A percentile compares a stretch with the other conserved stretches of the same genome.
Conservation (phyloP, 2,113 vertebrate genomes). For the Morphnarchus princeps region DNA sequence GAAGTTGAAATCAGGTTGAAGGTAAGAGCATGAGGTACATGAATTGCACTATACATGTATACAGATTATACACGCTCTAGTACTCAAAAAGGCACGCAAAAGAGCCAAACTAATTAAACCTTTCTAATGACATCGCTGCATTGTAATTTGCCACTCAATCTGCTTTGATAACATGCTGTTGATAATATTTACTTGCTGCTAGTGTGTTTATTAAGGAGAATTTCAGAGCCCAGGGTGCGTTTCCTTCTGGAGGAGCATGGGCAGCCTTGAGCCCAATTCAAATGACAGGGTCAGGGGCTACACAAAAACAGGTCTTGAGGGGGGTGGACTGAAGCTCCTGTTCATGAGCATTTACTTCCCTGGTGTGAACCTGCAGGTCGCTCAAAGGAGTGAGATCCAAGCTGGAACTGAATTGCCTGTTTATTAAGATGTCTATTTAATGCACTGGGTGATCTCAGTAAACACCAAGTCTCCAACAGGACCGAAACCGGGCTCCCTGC, state of each 20-base stretch:
- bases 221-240: no score
- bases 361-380: not conserved
- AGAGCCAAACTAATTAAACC: not conserved
- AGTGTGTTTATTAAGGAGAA: not conserved
- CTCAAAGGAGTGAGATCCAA: not conserved
- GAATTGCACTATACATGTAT: not conserved
- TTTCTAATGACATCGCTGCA: not conserved
- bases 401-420: not conserved
- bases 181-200: not conserved
- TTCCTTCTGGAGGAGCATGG: not conserved
- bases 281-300: not conserved
- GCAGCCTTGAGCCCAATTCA: not conserved
- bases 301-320: not conserved
- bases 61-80: not conserved
- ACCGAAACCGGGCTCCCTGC: not conserved
- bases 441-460: not conserved
- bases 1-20: not conserved
- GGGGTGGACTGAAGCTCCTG: not conserved
- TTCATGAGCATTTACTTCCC: not conserved
- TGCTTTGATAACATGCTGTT: not conserved
- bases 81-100: not conserved
- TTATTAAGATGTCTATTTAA: not conserved
- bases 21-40: not conserved
- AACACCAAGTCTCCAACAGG: not conserved
- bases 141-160: not conserved